phyloP scores from a whole-genome alignment of 2,888 invertebrate genomes.

The Coelopa pilipes region DNA sequence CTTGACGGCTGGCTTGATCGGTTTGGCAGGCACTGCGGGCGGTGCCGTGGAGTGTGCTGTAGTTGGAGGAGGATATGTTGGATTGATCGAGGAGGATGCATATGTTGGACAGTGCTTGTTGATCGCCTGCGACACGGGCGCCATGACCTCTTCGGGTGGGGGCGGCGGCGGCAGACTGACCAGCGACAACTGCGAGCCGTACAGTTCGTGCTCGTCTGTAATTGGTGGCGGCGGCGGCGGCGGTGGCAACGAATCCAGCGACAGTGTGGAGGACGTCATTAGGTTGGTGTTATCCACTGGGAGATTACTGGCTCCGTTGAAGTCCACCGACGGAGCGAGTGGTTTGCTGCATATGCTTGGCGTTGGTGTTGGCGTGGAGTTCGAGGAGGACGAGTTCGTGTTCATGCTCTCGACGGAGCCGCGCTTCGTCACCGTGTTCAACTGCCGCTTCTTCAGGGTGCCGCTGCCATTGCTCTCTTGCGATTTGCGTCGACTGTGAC shows the following conservation, averaged over 20 bases:
- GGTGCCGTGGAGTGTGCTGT: slow-evolving; percentile 41
- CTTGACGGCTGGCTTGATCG: slow-evolving; percentile 60
- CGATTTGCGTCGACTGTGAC: slow-evolving; percentile 69
- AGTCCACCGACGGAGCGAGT: neutral
- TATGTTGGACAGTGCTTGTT: neutral
- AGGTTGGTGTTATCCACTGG: slow-evolving; percentile 37
- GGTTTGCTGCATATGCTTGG: slow-evolving; percentile 64
- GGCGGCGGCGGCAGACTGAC: slow-evolving; percentile 81
- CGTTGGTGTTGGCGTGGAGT: slow-evolving; percentile 66
- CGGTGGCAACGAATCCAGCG: slow-evolving; percentile 83
- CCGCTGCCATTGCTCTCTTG: slow-evolving; percentile 64
- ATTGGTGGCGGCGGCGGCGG: slow-evolving; percentile 71
- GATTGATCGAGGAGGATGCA: neutral
- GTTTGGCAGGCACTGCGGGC: slow-evolving; percentile 60
- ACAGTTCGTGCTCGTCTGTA: slow-evolving; percentile 60
- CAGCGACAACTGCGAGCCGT: slow-evolving; percentile 77
- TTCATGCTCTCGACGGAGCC: slow-evolving; percentile 62
- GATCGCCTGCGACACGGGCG: neutral
- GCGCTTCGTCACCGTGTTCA: slow-evolving; percentile 51
- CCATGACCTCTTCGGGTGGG: slow-evolving; percentile 60
- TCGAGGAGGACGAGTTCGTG: slow-evolving; percentile 59
- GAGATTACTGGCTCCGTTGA: too few species aligned
- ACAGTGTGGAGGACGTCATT: slow-evolving; percentile 81
- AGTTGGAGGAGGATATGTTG: slow-evolving; percentile 17
- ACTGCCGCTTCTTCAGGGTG: slow-evolving; percentile 62